A percentile compares a stretch with the other conserved stretches of the same genome.
phyloP scores from a whole-genome alignment of 2,113 vertebrate genomes.

The Tichodroma muraria region DNA sequence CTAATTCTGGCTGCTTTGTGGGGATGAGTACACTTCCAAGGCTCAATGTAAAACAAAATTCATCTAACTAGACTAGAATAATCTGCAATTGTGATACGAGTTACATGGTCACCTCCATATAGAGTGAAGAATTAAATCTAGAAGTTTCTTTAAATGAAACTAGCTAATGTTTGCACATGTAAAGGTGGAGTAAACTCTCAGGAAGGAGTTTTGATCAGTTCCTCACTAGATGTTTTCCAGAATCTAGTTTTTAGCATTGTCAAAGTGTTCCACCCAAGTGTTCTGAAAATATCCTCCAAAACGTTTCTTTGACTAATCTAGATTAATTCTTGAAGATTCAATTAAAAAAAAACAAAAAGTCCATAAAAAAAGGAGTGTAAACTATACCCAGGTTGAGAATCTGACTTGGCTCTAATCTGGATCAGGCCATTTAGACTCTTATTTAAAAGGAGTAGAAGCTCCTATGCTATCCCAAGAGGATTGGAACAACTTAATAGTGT shows the following conservation, averaged over 20 bases:
- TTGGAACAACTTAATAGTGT: neutral
- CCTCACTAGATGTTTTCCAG: neutral
- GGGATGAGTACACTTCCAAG: neutral
- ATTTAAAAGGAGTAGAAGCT: neutral
- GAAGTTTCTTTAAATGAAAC: neutral
- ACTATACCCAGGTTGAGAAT: neutral
- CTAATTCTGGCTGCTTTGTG: conserved; percentile 2
- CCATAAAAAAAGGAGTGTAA: neutral
- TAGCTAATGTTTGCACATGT: neutral
- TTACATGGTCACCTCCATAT: neutral
- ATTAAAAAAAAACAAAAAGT: neutral
- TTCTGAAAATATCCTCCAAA: neutral
- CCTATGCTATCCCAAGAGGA: neutral
- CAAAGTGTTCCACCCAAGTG: neutral
- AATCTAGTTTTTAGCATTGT: neutral
- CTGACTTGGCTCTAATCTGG: neutral
- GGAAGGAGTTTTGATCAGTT: neutral
- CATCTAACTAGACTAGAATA: neutral
- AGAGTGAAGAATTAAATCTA: neutral
- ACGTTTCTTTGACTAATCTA: neutral
- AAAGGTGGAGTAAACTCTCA: neutral
- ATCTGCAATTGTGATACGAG: neutral
- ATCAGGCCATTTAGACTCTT: neutral
- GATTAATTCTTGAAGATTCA: neutral
- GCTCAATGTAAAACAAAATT: neutral